A percentile compares a stretch with the other conserved stretches of the same genome.
Conservation (phyloP, 53 echinoderm and acorn worm species). For the Echinometra lucunter region DNA sequence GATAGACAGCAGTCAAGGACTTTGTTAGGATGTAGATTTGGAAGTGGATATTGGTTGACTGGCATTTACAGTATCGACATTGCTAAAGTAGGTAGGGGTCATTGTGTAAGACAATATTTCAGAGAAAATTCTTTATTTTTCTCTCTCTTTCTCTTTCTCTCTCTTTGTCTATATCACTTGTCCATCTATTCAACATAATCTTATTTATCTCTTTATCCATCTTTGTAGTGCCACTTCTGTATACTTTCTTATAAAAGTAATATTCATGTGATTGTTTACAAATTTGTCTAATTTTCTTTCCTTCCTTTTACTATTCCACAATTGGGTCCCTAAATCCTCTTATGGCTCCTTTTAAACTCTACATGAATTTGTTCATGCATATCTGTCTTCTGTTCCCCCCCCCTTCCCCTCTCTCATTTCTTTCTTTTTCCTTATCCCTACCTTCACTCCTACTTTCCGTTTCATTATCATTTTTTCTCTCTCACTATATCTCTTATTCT, state of each 20-base stretch:
- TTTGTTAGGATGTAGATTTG: constrained; percentile 1
- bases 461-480: neutral
- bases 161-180: neutral
- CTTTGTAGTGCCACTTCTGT: neutral
- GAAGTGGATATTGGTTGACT: neutral
- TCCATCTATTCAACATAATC: neutral
- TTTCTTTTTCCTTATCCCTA: neutral
- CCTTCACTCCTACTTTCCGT: neutral
- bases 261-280: no score
- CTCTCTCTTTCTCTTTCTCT: neutral
- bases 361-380: no score
- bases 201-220: neutral
- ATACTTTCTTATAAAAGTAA: no score
- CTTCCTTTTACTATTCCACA: no score
- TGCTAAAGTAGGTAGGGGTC: constrained; percentile 40
- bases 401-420: neutral
- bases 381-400: neutral
- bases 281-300: no score
- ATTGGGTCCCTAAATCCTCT: no score
- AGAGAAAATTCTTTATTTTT: neutral
- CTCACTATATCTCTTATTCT: neutral
- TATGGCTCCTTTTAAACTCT: no score
- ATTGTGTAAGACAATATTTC: constrained; percentile 25
- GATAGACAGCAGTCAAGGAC: constrained; percentile 9
- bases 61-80: constrained; percentile 19